Conservation (phyloP, 2,113 vertebrate species). For the Hippocampus comes region DNA sequence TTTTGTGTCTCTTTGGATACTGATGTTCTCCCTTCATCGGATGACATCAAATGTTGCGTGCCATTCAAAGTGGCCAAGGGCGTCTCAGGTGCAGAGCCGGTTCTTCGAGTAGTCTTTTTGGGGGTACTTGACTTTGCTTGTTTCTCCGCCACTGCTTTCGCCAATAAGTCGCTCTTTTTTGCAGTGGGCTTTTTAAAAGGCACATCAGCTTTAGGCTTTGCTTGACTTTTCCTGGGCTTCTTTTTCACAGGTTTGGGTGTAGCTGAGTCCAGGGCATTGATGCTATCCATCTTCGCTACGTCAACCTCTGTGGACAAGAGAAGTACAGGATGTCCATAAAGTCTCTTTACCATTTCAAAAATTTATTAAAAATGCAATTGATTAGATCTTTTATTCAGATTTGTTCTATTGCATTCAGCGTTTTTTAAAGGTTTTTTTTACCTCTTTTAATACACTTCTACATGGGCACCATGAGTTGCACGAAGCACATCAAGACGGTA, state of each 20-base stretch:
- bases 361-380: too few species aligned
- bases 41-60: background rate
- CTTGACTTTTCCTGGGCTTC: conserved; percentile 45
- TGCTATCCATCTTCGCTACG: conserved; percentile 59
- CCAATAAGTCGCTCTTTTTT: background rate
- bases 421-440: too few species aligned
- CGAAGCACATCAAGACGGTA: too few species aligned
- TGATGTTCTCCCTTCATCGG: background rate
- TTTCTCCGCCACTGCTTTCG: conserved; percentile 3
- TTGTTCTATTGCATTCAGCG: too few species aligned
- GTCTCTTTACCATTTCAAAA: too few species aligned
- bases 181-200: conserved; percentile 3
- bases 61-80: background rate
- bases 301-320: conserved; percentile 55
- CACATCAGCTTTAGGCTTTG: conserved; percentile 32
- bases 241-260: conserved; percentile 8
- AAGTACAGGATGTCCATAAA: background rate
- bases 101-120: conserved; percentile 22
- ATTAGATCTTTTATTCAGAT: too few species aligned
- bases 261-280: conserved; percentile 47
- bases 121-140: background rate
- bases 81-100: background rate
- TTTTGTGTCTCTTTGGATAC: background rate
- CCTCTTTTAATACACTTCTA: too few species aligned
- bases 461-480: too few species aligned